A percentile compares a stretch with the other conserved stretches of the same genome.
These are phyloP conservation scores for Pammene aurita DNA, from an alignment of 2,888 invertebrate species.

Conservation along the genomic window DNA sequence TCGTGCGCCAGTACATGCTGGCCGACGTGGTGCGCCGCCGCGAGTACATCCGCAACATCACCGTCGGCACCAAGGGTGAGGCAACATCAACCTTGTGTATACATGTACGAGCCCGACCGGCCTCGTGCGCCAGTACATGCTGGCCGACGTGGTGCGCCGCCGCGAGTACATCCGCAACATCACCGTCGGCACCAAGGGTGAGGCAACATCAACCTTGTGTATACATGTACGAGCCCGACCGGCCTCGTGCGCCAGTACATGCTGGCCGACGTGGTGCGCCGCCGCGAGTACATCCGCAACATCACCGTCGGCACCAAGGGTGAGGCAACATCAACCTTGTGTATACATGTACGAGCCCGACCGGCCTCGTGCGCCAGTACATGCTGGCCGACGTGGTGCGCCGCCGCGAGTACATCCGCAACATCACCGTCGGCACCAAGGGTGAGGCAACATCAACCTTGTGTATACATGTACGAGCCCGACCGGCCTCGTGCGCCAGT, in stretches of 20 bases:
- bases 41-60: slow-evolving; percentile 94
- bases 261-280: too few species aligned
- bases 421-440: slow-evolving; percentile 2
- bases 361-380: too few species aligned
- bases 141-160: slow-evolving; percentile 93
- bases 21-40: slow-evolving; percentile 94
- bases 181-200: slow-evolving; percentile 86
- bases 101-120: slow-evolving; percentile 94
- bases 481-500: too few species aligned
- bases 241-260: too few species aligned
- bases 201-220: too few species aligned
- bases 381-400: too few species aligned
- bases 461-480: too few species aligned
- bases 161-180: slow-evolving; percentile 95
- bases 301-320: too few species aligned
- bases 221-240: too few species aligned
- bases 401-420: neutral
- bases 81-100: slow-evolving; percentile 89
- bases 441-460: neutral
- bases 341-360: too few species aligned
- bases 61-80: slow-evolving; percentile 85
- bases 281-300: too few species aligned
- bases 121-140: slow-evolving; percentile 90
- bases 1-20: slow-evolving; percentile 91
- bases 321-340: too few species aligned